These are phyloP conservation scores for Haliclona indistincta DNA, from an alignment of 37 sponge, comb jelly and placozoan genomes.

Conservation along the genomic window DNA sequence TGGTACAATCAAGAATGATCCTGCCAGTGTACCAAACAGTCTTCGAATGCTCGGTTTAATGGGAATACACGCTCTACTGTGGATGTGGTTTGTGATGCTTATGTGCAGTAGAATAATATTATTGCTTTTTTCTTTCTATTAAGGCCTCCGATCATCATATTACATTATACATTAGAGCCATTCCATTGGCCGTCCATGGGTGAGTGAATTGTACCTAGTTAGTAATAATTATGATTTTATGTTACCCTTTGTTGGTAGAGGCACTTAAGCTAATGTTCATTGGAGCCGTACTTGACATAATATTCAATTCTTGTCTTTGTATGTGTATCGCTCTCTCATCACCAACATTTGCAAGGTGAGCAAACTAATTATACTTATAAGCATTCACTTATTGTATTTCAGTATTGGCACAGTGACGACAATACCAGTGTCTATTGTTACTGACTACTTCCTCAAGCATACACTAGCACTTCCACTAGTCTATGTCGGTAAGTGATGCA, in stretches of 20 bases:
- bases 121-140: background rate
- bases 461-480: background rate
- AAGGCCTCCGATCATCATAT: conserved; percentile 24
- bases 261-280: conserved; percentile 23
- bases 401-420: conserved; percentile 65
- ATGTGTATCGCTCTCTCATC: conserved; percentile 64
- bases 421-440: conserved; percentile 53
- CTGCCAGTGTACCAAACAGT: conserved; percentile 55
- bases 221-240: too few species aligned
- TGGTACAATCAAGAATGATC: conserved; percentile 50
- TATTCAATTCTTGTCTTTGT: conserved; percentile 41
- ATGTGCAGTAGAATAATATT: background rate
- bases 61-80: conserved; percentile 69
- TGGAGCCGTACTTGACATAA: conserved; percentile 40
- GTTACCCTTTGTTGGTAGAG: background rate
- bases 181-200: conserved; percentile 8
- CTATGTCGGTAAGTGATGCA: background rate
- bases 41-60: conserved; percentile 67
- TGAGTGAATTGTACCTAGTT: background rate
- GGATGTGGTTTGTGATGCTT: conserved; percentile 50
- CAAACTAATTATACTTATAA: background rate
- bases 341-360: conserved; percentile 75
- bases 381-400: background rate
- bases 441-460: conserved; percentile 52
- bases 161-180: conserved; percentile 22